Evolutionary conservation across 2,113 vertebrate species (phyloP).

Genomic region (Ageneiosus marmoratus): DNA sequence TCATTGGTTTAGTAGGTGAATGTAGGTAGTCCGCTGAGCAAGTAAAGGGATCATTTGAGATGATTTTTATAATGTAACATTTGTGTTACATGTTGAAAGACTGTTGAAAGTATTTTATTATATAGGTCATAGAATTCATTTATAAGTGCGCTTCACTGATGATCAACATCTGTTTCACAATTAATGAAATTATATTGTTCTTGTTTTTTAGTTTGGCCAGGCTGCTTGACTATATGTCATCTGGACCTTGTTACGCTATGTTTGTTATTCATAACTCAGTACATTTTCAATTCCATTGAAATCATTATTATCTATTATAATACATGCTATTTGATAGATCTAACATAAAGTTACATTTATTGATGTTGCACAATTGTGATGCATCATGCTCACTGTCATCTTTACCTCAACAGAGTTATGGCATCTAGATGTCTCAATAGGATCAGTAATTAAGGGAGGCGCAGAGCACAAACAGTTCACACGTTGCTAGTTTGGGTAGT

Average conservation of each 20-base stretch:
- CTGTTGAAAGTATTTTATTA: conserved; percentile 47
- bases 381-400: neutral
- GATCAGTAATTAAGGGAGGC: neutral
- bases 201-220: neutral
- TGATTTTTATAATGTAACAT: conserved; percentile 63
- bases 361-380: neutral
- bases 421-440: neutral
- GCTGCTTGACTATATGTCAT: neutral
- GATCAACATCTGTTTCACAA: neutral
- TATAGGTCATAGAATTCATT: conserved; percentile 13
- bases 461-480: neutral
- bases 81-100: conserved; percentile 28
- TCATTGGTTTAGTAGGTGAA: conserved; percentile 38
- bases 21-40: conserved; percentile 37
- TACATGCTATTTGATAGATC: neutral
- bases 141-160: conserved; percentile 27
- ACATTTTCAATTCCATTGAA: neutral
- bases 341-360: neutral
- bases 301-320: neutral
- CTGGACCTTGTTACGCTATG: neutral
- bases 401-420: neutral
- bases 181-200: neutral
- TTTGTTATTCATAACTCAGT: neutral
- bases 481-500: neutral
- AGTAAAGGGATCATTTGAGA: conserved; percentile 57